phyloP scores from a whole-genome alignment of 2,888 invertebrate species.

The Netelia inedita region DNA sequence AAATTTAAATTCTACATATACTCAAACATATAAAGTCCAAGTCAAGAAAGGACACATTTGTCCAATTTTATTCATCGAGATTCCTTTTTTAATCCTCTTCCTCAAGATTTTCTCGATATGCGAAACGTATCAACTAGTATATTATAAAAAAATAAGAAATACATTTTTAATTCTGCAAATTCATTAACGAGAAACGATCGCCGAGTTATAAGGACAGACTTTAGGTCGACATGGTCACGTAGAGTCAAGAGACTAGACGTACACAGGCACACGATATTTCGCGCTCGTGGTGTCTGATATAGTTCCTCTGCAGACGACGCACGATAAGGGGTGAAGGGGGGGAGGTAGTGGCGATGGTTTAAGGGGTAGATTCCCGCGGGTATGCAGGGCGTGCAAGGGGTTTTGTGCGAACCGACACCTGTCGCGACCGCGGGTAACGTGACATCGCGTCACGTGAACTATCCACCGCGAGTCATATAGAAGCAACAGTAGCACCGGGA shows the following conservation, averaged over 20 bases:
- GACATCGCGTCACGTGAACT: conserved; percentile 80
- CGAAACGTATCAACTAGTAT: too few species aligned
- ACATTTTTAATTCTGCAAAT: too few species aligned
- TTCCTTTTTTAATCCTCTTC: too few species aligned
- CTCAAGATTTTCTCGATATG: too few species aligned
- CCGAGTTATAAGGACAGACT: too few species aligned
- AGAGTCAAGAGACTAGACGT: neutral
- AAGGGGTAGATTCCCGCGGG: conserved; percentile 32
- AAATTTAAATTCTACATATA: too few species aligned
- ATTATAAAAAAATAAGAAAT: too few species aligned
- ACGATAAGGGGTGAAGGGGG: neutral
- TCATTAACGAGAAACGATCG: too few species aligned
- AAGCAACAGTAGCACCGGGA: conserved; percentile 23
- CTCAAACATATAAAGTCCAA: too few species aligned
- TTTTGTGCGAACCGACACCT: conserved; percentile 70
- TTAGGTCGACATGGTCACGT: too few species aligned
- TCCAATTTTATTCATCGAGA: too few species aligned
- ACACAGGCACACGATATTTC: neutral
- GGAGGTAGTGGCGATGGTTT: neutral
- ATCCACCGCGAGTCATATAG: conserved; percentile 4
- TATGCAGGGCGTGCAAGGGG: conserved; percentile 44
- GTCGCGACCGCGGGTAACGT: conserved; percentile 76
- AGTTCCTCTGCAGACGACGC: neutral
- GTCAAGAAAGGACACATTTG: too few species aligned
- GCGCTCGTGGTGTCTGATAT: neutral